phyloP scores from a whole-genome alignment of 1,140 invertebrate species.

The Pogonognathellus flavescens region DNA sequence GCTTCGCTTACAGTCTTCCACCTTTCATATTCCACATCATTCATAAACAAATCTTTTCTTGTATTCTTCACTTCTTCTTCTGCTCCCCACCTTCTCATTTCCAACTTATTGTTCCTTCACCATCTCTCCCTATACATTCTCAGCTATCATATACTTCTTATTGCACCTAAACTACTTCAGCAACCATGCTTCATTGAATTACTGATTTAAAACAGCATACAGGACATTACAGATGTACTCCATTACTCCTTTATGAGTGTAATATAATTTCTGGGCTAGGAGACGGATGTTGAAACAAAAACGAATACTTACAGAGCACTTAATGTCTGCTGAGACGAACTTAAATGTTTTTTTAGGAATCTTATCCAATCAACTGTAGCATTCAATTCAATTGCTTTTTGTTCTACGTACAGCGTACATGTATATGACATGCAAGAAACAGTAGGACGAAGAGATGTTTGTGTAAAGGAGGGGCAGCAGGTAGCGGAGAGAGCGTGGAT shows the following conservation, averaged over 20 bases:
- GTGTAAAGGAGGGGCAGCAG: not conserved
- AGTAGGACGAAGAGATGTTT: not conserved
- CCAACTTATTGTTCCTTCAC: not conserved
- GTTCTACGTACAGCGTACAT: not conserved
- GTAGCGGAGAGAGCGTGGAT: conserved; percentile 15
- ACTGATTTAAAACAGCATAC: not conserved
- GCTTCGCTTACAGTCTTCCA: conserved; percentile 23
- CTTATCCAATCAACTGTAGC: conserved; percentile 36
- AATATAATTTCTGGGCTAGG: not conserved
- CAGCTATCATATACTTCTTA: not conserved
- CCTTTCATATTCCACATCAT: conserved; percentile 41
- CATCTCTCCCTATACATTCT: not conserved
- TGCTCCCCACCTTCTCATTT: not conserved
- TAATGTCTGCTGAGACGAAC: not conserved
- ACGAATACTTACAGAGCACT: too few species aligned
- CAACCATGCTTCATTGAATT: conserved; percentile 31
- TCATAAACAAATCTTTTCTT: conserved; percentile 28
- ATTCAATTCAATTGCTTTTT: conserved; percentile 11
- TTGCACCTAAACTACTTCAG: not conserved
- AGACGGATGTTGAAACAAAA: not conserved
- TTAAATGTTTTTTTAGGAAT: conserved; percentile 18
- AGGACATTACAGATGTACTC: too few species aligned
- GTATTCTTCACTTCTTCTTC: not conserved
- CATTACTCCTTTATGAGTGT: too few species aligned
- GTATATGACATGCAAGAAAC: not conserved